phyloP scores from a whole-genome alignment of 2,888 invertebrate genomes.

The Caenorhabditis virilis region DNA sequence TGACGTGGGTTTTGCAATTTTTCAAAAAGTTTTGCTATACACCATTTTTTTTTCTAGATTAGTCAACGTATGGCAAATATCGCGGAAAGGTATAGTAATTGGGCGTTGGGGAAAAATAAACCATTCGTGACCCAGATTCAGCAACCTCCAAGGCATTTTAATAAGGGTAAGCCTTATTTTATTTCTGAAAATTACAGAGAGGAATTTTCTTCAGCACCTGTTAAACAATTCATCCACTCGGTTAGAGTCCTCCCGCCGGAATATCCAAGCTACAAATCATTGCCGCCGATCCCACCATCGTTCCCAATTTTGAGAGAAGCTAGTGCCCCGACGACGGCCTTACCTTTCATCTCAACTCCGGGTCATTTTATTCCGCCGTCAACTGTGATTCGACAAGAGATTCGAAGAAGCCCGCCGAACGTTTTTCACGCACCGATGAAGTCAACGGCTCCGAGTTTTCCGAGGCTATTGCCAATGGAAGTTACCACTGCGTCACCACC shows the following conservation, averaged over 20 bases:
- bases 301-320: neutral
- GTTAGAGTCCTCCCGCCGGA: slow-evolving; percentile 16
- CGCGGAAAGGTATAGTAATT: slow-evolving; percentile 30
- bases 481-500: slow-evolving; percentile 5
- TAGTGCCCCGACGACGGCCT: neutral
- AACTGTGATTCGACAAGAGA: slow-evolving; percentile 4
- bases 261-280: neutral
- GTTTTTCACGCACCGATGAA: slow-evolving; percentile 1
- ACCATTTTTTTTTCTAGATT: no score
- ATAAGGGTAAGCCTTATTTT: slow-evolving; percentile 6
- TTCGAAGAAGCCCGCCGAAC: neutral
- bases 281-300: neutral
- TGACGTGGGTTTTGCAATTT: no score
- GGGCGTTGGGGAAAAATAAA: slow-evolving; percentile 21
- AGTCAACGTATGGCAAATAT: no score
- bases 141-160: slow-evolving; percentile 17
- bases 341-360: slow-evolving; percentile 6
- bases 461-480: no score
- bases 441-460: slow-evolving; percentile 1
- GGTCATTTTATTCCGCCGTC: neutral
- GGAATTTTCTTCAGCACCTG: slow-evolving; percentile 19
- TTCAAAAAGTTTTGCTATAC: no score
- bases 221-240: slow-evolving; percentile 22
- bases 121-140: slow-evolving; percentile 3
- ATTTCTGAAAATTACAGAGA: neutral